These are phyloP conservation scores for Achlya flavicornis DNA, from an alignment of 2,888 invertebrate species.

Conservation along the genomic window DNA sequence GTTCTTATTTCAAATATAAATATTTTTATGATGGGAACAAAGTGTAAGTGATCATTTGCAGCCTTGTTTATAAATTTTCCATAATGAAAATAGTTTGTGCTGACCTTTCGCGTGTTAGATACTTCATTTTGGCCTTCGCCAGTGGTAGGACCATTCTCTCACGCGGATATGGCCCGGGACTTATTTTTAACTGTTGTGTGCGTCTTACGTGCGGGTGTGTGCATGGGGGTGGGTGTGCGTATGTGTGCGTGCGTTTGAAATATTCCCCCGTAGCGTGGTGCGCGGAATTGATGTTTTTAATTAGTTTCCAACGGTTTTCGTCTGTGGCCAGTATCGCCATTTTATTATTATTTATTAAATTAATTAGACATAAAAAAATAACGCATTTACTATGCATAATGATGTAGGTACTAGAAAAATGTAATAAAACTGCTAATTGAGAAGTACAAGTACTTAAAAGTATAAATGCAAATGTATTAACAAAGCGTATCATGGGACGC, in stretches of 20 bases:
- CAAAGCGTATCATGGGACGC: constrained; percentile 17
- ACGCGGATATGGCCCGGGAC: constrained; percentile 76
- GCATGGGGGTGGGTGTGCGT: constrained; percentile 50
- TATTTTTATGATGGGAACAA: background rate
- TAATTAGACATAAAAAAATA: constrained; percentile 36
- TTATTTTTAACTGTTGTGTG: constrained; percentile 79
- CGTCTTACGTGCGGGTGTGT: constrained; percentile 55
- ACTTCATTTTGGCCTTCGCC: constrained; percentile 41
- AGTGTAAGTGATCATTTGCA: background rate
- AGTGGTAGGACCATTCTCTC: constrained; percentile 68
- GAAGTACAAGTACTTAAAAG: constrained; percentile 16
- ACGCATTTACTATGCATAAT: constrained; percentile 15
- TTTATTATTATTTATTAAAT: constrained; percentile 66
- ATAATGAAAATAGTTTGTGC: constrained; percentile 14
- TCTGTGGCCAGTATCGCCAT: constrained; percentile 66
- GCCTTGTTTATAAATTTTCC: constrained; percentile 15
- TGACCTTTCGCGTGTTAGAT: constrained; percentile 39
- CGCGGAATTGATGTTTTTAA: constrained; percentile 83
- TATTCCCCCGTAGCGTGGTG: constrained; percentile 74
- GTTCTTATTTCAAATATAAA: background rate
- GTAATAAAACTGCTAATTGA: background rate
- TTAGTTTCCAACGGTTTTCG: constrained; percentile 81
- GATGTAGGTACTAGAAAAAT: background rate
- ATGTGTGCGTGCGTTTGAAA: constrained; percentile 78
- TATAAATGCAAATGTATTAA: constrained; percentile 10